phyloP scores from a whole-genome alignment of 2,113 vertebrate genomes.

The Piliocolobus tephrosceles region DNA sequence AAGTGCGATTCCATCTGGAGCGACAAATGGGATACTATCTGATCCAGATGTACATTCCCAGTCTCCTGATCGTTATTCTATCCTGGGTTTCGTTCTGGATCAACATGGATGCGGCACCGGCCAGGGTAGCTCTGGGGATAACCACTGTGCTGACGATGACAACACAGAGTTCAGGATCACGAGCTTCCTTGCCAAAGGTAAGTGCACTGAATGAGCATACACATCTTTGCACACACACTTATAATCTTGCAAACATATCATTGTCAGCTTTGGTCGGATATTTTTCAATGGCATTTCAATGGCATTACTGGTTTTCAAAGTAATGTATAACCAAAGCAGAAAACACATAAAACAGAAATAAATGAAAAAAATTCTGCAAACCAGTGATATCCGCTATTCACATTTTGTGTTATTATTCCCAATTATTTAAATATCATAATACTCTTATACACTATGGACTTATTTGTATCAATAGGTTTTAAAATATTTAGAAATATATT shows the following conservation, averaged over 20 bases:
- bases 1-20: conserved; percentile 97
- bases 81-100: conserved; percentile 99
- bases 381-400: neutral
- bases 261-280: neutral
- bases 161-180: conserved; percentile 97
- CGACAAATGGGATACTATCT: conserved; percentile 99
- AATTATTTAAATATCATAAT: neutral
- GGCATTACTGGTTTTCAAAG: neutral
- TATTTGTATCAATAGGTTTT: neutral
- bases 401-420: neutral
- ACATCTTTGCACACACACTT: no score
- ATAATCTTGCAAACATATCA: neutral
- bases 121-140: conserved; percentile 96
- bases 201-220: neutral
- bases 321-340: neutral
- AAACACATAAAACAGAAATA: neutral
- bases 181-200: conserved; percentile 97
- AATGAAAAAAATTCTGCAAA: neutral
- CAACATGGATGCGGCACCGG: conserved; percentile 96
- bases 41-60: conserved; percentile 97
- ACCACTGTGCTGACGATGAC: conserved; percentile 99
- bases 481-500: neutral
- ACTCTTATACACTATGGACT: neutral
- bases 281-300: neutral
- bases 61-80: conserved; percentile 93